These are phyloP conservation scores for Tachysurus fulvidraco DNA, from an alignment of 2,113 vertebrate genomes.

Conservation along the genomic window DNA sequence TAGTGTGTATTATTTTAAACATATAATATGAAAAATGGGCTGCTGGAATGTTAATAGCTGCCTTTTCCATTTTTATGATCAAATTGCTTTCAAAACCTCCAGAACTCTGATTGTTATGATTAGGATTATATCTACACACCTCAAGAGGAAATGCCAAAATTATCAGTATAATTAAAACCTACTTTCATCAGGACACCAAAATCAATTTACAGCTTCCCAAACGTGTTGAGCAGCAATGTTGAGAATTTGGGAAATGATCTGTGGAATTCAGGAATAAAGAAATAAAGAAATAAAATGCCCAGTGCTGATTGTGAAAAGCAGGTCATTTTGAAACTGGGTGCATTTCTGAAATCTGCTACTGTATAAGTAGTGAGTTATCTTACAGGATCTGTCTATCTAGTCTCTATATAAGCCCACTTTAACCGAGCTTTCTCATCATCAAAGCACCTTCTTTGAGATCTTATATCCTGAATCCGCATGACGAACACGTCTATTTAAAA, in stretches of 20 bases:
- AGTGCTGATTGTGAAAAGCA: not conserved
- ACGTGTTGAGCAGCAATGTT: not conserved
- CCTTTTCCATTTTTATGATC: not conserved
- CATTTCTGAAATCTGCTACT: not conserved
- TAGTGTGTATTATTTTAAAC: not conserved
- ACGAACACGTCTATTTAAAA: not conserved
- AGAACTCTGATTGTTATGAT: not conserved
- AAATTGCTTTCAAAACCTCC: constrained; percentile 25
- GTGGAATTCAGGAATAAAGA: not conserved
- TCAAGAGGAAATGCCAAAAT: constrained; percentile 20
- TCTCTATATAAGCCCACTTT: constrained; percentile 51
- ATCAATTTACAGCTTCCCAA: not conserved
- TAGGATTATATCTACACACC: constrained; percentile 31
- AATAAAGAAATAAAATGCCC: not conserved
- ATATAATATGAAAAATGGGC: not conserved
- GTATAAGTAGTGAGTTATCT: constrained; percentile 37
- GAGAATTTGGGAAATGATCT: not conserved
- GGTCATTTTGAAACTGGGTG: not conserved
- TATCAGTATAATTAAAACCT: not conserved
- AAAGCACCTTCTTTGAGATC: constrained; percentile 4
- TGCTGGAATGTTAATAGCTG: not conserved
- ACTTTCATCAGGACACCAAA: not conserved
- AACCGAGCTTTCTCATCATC: constrained; percentile 36
- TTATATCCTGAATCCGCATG: not conserved
- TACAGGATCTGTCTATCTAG: constrained; percentile 51